phyloP scores from a whole-genome alignment of 2,797 vertebrate genomes.

The Martes flavigula region DNA sequence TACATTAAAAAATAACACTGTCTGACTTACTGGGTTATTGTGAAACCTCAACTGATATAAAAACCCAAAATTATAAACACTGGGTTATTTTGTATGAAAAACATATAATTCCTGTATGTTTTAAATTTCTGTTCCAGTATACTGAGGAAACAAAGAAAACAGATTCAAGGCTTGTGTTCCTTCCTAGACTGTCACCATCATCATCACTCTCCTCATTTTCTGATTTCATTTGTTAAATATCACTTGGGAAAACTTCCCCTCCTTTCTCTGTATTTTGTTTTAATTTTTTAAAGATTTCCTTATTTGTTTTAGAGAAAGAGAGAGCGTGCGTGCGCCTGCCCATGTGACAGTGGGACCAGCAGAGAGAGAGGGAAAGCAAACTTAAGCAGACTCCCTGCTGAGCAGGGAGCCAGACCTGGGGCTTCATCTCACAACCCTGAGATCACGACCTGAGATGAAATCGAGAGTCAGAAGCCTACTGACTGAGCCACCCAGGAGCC shows the following conservation, averaged over 20 bases:
- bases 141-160: background rate
- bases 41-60: background rate
- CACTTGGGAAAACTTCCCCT: background rate
- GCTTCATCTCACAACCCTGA: background rate
- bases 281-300: background rate
- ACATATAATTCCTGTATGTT: background rate
- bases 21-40: background rate
- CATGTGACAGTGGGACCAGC: background rate
- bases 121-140: background rate
- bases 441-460: background rate
- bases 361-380: background rate
- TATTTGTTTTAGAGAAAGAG: background rate
- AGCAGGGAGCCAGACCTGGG: background rate
- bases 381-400: background rate
- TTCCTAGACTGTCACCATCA: background rate
- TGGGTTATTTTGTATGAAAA: background rate
- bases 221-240: background rate
- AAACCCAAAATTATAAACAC: background rate
- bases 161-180: accelerated
- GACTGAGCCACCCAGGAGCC: background rate
- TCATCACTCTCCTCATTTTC: background rate
- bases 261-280: background rate
- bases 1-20: background rate
- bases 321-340: background rate
- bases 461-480: background rate